A percentile compares a stretch with the other conserved stretches of the same genome.
Evolutionary conservation across 2,888 invertebrate genomes (phyloP).

Genomic region (Heliconius sara): DNA sequence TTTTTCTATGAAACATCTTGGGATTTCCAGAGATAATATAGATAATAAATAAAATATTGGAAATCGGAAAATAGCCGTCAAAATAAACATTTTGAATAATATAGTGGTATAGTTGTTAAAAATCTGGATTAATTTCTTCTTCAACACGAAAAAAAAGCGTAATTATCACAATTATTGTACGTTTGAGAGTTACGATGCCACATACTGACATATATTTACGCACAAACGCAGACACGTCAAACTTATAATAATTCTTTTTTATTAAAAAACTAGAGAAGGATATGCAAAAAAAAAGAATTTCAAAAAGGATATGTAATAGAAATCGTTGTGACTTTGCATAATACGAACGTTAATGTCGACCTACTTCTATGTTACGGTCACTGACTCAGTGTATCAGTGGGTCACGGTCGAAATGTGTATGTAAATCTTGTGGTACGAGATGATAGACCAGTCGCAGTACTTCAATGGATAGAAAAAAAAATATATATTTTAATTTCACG

Average conservation of each 20-base stretch:
- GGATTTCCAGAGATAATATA: too few species aligned
- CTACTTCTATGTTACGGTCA: not conserved
- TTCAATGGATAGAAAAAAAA: not conserved
- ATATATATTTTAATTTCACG: not conserved
- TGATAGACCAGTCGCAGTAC: not conserved
- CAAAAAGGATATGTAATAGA: slow-evolving; percentile 17
- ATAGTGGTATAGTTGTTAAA: too few species aligned
- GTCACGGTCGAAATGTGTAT: slow-evolving; percentile 31
- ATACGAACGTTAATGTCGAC: slow-evolving; percentile 9
- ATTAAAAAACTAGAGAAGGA: not conserved
- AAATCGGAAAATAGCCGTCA: not conserved
- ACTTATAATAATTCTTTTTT: not conserved
- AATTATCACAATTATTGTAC: too few species aligned
- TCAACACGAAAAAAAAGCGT: too few species aligned
- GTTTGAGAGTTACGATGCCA: not conserved
- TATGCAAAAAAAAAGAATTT: not conserved
- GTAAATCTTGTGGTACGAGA: not conserved
- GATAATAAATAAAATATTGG: not conserved
- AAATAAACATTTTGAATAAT: too few species aligned
- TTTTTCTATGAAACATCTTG: not conserved
- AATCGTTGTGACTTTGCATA: slow-evolving; percentile 26
- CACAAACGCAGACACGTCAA: not conserved
- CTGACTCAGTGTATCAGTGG: slow-evolving; percentile 18
- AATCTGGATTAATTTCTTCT: too few species aligned
- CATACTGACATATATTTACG: not conserved